Conservation (phyloP, 2,113 vertebrate genomes). For the Rana temporaria region DNA sequence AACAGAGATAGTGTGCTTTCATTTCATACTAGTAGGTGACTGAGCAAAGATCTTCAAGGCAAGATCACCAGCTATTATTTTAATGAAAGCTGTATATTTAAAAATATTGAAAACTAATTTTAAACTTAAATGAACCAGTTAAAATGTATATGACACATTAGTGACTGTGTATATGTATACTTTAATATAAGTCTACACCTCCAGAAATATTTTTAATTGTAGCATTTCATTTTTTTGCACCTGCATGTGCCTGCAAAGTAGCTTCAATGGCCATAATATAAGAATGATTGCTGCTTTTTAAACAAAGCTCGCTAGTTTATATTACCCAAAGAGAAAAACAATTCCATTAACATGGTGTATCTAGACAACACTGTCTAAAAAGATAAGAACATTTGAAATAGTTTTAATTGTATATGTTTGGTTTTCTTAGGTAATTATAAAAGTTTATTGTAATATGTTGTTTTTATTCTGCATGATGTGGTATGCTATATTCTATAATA, state of each 20-base stretch:
- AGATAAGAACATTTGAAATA: neutral
- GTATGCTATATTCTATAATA: neutral
- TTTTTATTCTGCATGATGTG: neutral
- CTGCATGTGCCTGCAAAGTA: slow-evolving; percentile 38
- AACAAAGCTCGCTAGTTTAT: slow-evolving; percentile 40
- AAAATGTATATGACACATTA: no score
- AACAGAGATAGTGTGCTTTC: no score
- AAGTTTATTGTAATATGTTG: neutral
- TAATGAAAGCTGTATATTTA: no score
- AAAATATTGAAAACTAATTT: no score
- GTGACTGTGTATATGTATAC: no score
- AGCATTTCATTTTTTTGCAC: slow-evolving; percentile 39
- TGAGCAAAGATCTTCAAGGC: no score
- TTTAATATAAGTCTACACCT: neutral
- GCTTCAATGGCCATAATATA: slow-evolving; percentile 11
- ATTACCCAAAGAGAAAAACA: slow-evolving; percentile 35
- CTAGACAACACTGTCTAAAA: neutral
- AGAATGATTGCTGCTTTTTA: slow-evolving; percentile 39
- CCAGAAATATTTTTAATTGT: slow-evolving; percentile 6
- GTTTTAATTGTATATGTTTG: neutral
- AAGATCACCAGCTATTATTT: no score
- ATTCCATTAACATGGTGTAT: slow-evolving; percentile 12
- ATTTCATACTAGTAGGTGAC: no score
- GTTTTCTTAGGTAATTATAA: slow-evolving; percentile 4
- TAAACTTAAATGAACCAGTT: no score